phyloP scores from a whole-genome alignment of 2,113 vertebrate genomes.

The Nibea coibor region DNA sequence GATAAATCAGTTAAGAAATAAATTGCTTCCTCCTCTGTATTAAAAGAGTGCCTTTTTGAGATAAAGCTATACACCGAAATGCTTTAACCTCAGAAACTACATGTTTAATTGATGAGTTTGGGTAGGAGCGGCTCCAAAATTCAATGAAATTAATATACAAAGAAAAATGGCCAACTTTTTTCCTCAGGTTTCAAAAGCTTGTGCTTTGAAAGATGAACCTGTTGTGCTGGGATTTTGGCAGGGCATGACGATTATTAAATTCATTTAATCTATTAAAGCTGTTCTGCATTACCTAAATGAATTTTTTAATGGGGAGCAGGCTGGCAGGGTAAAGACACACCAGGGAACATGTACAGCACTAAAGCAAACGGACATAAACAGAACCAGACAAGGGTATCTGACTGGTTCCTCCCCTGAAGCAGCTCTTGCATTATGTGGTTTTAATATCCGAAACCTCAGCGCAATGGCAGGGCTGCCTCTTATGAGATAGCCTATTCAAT shows the following conservation, averaged over 20 bases:
- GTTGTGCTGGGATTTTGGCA: conserved; percentile 69
- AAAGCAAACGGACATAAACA: conserved; percentile 72
- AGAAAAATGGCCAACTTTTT: conserved; percentile 48
- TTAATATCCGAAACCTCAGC: conserved; percentile 62
- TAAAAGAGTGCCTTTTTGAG: conserved; percentile 12
- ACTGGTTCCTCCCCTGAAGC: conserved; percentile 44
- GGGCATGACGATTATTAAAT: conserved; percentile 77
- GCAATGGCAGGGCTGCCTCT: conserved; percentile 13
- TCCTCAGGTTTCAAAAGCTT: conserved; percentile 62
- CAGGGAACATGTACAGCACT: conserved; percentile 48
- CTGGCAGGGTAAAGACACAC: conserved; percentile 58
- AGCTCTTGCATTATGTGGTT: conserved; percentile 50
- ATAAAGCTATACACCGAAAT: conserved; percentile 15
- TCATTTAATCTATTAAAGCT: conserved; percentile 82
- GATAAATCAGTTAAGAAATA: conserved; percentile 38
- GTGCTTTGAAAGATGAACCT: conserved; percentile 77
- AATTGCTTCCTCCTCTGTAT: conserved; percentile 30
- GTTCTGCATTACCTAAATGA: conserved; percentile 79
- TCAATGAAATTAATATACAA: conserved; percentile 63
- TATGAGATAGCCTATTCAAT: conserved; percentile 53
- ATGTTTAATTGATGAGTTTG: conserved; percentile 73
- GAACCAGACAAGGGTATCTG: conserved; percentile 64
- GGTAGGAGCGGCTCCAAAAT: conserved; percentile 43
- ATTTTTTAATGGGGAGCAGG: conserved; percentile 70
- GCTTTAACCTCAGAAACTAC: conserved; percentile 15